Conservation (phyloP, 2,113 vertebrate species). For the Nesoenas mayeri region DNA sequence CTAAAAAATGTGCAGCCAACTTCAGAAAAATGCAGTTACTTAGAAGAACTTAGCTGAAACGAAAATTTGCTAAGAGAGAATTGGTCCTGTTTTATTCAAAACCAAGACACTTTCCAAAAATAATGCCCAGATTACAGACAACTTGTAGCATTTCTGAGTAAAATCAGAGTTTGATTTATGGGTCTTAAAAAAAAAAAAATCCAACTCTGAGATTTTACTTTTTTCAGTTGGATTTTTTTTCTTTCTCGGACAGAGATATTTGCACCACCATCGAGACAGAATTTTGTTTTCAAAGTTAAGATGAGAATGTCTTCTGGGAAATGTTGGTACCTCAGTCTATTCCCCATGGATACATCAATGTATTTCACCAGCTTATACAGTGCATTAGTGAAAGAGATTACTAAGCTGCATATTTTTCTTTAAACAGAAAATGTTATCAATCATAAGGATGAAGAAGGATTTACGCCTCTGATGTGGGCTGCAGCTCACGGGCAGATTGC, state of each 20-base stretch:
- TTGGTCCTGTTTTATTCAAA: too few species aligned
- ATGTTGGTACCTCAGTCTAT: background rate
- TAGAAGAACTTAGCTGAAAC: too few species aligned
- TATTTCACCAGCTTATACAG: background rate
- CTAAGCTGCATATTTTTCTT: conserved; percentile 63
- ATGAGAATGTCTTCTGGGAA: background rate
- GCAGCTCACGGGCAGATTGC: conserved; percentile 98
- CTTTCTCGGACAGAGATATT: background rate
- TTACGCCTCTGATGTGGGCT: conserved; percentile 98
- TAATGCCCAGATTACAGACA: background rate
- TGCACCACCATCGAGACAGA: background rate
- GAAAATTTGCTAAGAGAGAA: too few species aligned
- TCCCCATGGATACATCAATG: background rate
- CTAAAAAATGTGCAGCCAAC: too few species aligned
- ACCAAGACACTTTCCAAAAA: background rate
- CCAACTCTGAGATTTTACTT: background rate
- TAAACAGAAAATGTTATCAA: conserved; percentile 93
- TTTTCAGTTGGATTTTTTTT: background rate
- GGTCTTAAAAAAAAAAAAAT: background rate
- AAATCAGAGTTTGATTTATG: background rate
- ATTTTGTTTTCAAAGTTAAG: background rate
- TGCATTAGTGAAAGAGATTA: background rate
- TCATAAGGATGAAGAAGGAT: conserved; percentile 96
- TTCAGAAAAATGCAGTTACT: too few species aligned
- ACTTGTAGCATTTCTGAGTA: background rate